A percentile compares a stretch with the other conserved stretches of the same genome.
These are phyloP conservation scores for Herpetotheres cachinnans DNA, from an alignment of 2,113 vertebrate species.

Conservation along the genomic window DNA sequence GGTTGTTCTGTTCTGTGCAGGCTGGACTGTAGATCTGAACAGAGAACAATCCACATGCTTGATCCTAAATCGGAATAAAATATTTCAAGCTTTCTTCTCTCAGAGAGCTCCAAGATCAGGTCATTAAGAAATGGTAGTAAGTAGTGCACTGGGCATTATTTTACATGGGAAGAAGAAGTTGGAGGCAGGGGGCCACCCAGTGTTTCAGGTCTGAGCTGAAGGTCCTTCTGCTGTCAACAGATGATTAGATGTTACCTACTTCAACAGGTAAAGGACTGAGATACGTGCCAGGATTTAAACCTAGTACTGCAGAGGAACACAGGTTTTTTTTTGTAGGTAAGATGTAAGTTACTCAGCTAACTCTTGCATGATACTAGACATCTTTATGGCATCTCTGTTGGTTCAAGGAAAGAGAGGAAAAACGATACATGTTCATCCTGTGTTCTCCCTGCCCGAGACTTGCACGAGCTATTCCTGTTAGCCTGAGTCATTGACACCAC, in stretches of 20 bases:
- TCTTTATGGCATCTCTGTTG: neutral
- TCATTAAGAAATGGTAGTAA: neutral
- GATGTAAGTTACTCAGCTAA: neutral
- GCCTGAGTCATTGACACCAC: neutral
- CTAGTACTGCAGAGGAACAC: neutral
- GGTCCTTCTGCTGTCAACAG: neutral
- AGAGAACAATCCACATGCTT: neutral
- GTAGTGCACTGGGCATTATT: neutral
- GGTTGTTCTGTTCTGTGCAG: neutral
- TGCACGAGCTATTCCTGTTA: neutral
- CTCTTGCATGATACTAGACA: fast-evolving
- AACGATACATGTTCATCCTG: neutral
- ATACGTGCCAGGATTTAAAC: neutral
- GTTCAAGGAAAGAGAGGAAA: neutral
- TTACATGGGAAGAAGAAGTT: neutral
- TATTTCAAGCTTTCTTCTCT: neutral
- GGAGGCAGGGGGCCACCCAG: neutral
- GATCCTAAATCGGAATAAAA: neutral
- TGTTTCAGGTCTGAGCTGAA: neutral
- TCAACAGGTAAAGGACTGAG: neutral
- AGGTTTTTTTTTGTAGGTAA: neutral
- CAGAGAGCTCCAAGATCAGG: neutral
- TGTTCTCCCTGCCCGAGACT: neutral
- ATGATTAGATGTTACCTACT: neutral
- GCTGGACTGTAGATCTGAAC: neutral